phyloP scores from a whole-genome alignment of 1,140 invertebrate species.

The Onthophagus taurus region DNA sequence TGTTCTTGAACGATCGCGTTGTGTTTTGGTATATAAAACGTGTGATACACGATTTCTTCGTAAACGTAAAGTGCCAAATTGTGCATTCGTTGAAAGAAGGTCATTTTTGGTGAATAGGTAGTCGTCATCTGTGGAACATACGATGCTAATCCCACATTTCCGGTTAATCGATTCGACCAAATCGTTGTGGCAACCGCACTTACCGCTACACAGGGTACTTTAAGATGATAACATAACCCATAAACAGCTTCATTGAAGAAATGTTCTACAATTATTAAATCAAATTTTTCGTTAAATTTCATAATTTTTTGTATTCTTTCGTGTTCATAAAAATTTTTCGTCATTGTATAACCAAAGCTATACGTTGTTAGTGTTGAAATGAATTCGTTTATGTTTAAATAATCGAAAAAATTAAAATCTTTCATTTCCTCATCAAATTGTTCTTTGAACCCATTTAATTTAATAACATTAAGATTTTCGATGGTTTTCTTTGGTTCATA shows the following conservation, averaged over 20 bases:
- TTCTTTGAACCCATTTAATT: too few species aligned
- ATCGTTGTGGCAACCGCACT: slow-evolving; percentile 28
- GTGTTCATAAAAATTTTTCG: too few species aligned
- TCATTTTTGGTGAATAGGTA: slow-evolving; percentile 36
- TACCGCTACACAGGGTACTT: slow-evolving; percentile 49
- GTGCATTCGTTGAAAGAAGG: slow-evolving; percentile 35
- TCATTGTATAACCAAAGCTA: too few species aligned
- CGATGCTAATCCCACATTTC: slow-evolving; percentile 33
- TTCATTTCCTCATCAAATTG: too few species aligned
- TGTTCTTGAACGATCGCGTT: slow-evolving; percentile 33
- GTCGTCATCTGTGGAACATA: slow-evolving; percentile 32
- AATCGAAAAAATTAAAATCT: too few species aligned
- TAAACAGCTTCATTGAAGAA: slow-evolving; percentile 60
- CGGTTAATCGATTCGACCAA: slow-evolving; percentile 30
- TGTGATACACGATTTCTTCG: slow-evolving; percentile 5
- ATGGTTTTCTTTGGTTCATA: background rate
- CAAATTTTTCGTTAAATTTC: slow-evolving; percentile 42
- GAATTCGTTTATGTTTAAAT: too few species aligned
- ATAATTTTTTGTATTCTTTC: slow-evolving; percentile 20
- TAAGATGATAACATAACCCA: slow-evolving; percentile 49
- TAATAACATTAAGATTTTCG: background rate
- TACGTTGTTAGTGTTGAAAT: too few species aligned
- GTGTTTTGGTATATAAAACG: slow-evolving; percentile 29
- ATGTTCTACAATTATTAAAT: slow-evolving; percentile 54
- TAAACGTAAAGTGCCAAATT: slow-evolving; percentile 30